These are phyloP conservation scores for Napeogenes sylphis DNA, from an alignment of 2,888 invertebrate species.

Conservation along the genomic window DNA sequence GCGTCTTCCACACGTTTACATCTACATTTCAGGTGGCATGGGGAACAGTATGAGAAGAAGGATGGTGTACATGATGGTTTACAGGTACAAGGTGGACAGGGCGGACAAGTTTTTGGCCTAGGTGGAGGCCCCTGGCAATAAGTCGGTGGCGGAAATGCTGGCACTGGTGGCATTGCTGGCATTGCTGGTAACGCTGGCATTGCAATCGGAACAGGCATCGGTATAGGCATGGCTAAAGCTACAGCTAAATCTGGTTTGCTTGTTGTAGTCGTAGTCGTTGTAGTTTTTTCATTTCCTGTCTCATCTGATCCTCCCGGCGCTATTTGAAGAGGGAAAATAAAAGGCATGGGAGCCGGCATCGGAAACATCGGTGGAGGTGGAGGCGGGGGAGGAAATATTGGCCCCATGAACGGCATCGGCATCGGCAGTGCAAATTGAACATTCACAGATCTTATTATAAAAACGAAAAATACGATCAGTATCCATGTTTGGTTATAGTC, in stretches of 20 bases:
- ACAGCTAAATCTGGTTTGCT: slow-evolving; percentile 19
- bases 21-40: slow-evolving; percentile 56
- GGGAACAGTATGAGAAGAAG: slow-evolving; percentile 61
- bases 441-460: slow-evolving; percentile 16
- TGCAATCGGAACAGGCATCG: slow-evolving; percentile 34
- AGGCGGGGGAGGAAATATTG: slow-evolving; percentile 20
- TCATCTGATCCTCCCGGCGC: slow-evolving; percentile 9
- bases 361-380: slow-evolving; percentile 28
- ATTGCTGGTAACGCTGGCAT: slow-evolving; percentile 12
- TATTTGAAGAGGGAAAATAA: slow-evolving; percentile 14
- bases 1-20: slow-evolving; percentile 21
- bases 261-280: slow-evolving; percentile 27
- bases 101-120: slow-evolving; percentile 46
- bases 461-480: slow-evolving; percentile 25
- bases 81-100: slow-evolving; percentile 62
- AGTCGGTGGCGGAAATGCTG: slow-evolving; percentile 29
- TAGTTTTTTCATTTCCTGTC: slow-evolving; percentile 15
- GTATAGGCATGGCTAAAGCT: slow-evolving; percentile 42
- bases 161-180: slow-evolving; percentile 1
- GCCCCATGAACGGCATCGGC: background rate
- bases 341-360: slow-evolving; percentile 28
- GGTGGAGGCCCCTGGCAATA: slow-evolving; percentile 34
- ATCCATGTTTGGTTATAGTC: slow-evolving; percentile 31
- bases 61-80: slow-evolving; percentile 59
- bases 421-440: slow-evolving; percentile 28